Base-by-base conservation (phyloP, 2,888 invertebrate species). In the Exocentrus adspersus region DNA sequence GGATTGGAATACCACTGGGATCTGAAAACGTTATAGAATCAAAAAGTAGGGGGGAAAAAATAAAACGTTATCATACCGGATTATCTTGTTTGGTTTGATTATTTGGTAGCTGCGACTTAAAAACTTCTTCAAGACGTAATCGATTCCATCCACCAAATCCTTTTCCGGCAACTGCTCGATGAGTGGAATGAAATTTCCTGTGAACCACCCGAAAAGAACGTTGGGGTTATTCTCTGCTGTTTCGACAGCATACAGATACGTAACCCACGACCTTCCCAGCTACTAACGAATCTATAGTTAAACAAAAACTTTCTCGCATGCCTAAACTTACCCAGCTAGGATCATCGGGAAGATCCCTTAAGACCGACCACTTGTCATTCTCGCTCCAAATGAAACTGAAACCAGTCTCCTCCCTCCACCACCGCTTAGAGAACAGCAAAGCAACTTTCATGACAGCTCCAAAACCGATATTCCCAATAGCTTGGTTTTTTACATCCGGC, bases 201-300 rank as follows among this genome's bases (percentile, higher is more conserved):
- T 84, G 14, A 91, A 83, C 91, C 92, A 92, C 0, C 86, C 89
- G 52, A 87, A 85, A 9, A 92, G 76, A 5, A 89, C 82, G 30
- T 85, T 84, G 0, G 88, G 86, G 72, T 89, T 87, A 30, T 68
- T 58, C 19, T 68, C 64, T 3, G 89, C 86, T 5, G 83, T 82
- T 86, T 43, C 24, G 9, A 68, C 20, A 10, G 19, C 37, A 20
- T 32, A 52, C 7, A 62, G 10, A 10, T 59, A 54, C 10, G 60
- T 59, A 7, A 68, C 24, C 68, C 68, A 68, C 10, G 65, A 65
- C 32, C 51, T 48, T 9, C 59, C 60, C 24, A 62, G 56, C 68
- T 68, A 45, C 16, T 42, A 67, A 60, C 19, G 43, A 46, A 57
- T 20, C 5, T n/a, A n/a, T n/a, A n/a, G n/a, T n/a, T n/a, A n/a